Percentiles rank a stretch among this genome's conserved stretches.
phyloP scores from a whole-genome alignment of 2,888 invertebrate genomes.

The Strigamia crassipes region DNA sequence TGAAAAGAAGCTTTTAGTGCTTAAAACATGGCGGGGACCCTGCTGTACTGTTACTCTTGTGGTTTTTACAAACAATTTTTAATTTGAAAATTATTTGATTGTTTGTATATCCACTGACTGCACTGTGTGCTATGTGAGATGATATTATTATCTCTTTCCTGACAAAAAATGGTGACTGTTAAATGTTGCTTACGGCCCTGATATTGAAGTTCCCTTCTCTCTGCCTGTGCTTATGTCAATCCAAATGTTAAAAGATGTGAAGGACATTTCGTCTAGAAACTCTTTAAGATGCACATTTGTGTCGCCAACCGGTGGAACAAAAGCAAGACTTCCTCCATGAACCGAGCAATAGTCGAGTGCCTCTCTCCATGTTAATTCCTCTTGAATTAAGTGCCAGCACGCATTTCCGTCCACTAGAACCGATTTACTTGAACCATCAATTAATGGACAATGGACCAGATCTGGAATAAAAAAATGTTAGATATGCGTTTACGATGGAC shows the following conservation, averaged over 20 bases:
- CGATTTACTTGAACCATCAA: neutral
- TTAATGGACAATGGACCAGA: neutral
- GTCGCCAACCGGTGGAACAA: neutral
- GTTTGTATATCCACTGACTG: no score
- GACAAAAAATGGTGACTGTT: no score
- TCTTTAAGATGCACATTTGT: neutral
- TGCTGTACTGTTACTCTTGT: no score
- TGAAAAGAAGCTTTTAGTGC: no score
- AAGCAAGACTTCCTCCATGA: conserved; percentile 17
- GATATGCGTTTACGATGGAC: neutral
- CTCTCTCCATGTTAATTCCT: neutral
- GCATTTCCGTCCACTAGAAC: neutral
- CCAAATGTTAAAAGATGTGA: neutral
- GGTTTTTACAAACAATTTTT: no score
- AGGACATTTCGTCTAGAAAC: neutral
- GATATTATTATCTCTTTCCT: no score
- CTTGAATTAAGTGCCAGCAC: neutral
- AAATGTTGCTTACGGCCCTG: neutral
- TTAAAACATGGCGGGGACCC: no score
- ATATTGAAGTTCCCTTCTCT: neutral
- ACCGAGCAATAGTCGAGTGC: neutral
- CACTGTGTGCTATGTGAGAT: no score
- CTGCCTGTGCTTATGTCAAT: neutral
- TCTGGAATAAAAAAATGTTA: neutral
- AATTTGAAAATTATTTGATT: no score